phyloP scores from a whole-genome alignment of 2,797 vertebrate species.

The Etheostoma nigrum region DNA sequence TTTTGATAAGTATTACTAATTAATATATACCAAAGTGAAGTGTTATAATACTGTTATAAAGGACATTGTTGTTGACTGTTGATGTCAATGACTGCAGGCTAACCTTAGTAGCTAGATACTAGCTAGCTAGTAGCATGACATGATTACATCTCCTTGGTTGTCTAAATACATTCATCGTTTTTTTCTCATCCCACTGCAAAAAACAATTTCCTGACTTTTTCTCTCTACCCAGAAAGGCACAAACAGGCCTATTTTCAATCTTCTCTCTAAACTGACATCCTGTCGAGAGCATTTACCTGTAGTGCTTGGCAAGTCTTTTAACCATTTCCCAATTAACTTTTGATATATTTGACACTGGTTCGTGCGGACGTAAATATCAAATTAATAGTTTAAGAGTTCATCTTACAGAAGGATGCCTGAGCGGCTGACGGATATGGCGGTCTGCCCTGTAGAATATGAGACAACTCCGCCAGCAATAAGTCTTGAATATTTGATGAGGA shows the following conservation, averaged over 20 bases:
- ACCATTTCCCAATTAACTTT: slow-evolving; percentile 22
- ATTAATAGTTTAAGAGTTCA: slow-evolving; percentile 44
- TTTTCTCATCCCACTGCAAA: background rate
- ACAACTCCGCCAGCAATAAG: slow-evolving; percentile 45
- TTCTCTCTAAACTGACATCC: background rate
- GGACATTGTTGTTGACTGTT: no score
- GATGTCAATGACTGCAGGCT: no score
- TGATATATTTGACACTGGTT: slow-evolving; percentile 1
- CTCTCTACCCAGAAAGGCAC: background rate
- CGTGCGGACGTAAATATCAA: background rate
- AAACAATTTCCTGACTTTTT: background rate
- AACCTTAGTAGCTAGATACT: no score
- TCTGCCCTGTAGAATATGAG: slow-evolving; percentile 45
- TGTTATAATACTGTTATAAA: no score
- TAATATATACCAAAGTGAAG: no score
- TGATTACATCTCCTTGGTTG: no score
- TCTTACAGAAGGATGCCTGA: slow-evolving; percentile 23
- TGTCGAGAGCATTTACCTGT: slow-evolving; percentile 1
- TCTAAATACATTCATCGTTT: no score
- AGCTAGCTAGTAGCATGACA: no score
- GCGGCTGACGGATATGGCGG: slow-evolving; percentile 12
- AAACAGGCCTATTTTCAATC: slow-evolving; percentile 25
- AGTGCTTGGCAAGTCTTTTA: slow-evolving; percentile 1
- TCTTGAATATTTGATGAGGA: slow-evolving; percentile 76
- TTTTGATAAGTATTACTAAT: no score